These are phyloP conservation scores for Podarcis siculus DNA, from an alignment of 2,797 vertebrate genomes.

Conservation along the genomic window DNA sequence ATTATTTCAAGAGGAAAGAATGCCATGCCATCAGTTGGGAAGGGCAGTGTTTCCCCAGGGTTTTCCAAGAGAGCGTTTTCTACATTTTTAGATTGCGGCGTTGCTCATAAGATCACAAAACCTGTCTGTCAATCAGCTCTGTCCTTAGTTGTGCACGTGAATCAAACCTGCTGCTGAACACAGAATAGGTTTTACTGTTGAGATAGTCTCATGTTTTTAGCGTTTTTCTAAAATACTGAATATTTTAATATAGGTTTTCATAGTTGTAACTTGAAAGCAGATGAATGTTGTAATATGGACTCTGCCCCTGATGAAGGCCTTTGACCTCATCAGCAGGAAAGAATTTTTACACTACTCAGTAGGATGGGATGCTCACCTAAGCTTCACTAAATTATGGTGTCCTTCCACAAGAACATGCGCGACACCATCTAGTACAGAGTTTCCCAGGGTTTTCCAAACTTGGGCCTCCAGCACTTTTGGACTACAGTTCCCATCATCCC, in stretches of 20 bases:
- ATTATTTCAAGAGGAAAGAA: slow-evolving; percentile 2
- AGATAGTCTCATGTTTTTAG: background rate
- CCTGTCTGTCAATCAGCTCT: background rate
- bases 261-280: background rate
- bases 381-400: no score
- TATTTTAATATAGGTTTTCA: background rate
- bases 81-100: background rate
- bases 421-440: no score
- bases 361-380: background rate
- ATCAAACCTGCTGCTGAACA: background rate
- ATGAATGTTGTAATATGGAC: background rate
- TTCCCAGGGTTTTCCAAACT: no score
- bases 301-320: background rate
- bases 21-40: background rate
- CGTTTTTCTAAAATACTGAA: background rate
- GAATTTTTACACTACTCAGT: no score
- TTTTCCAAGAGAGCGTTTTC: slow-evolving; percentile 5
- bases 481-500: no score
- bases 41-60: background rate
- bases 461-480: no score
- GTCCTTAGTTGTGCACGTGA: background rate
- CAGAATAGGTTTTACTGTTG: background rate
- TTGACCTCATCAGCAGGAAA: background rate
- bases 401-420: no score
- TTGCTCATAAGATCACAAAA: background rate